Base-by-base conservation (phyloP, 2,113 vertebrate species). In the Phoxinus phoxinus region DNA sequence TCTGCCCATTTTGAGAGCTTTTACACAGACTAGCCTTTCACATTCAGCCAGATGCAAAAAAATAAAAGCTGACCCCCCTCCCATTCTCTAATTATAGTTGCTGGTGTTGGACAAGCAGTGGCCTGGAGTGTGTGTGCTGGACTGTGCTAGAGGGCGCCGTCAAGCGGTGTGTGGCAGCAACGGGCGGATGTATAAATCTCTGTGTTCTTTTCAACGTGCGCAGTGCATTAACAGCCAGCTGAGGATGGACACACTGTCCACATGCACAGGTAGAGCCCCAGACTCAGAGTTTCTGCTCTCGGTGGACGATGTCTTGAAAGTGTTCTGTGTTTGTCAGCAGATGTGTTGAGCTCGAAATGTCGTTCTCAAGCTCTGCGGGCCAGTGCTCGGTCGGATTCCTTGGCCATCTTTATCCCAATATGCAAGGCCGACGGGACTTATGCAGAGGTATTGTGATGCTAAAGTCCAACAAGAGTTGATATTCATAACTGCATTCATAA, bases 201-300 rank as follows among this genome's bases (percentile, higher is more conserved):
- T 87, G 30, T 94, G 93, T 1, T 61, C 91, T 58, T 94, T 94
- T 85, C 93, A 92, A 86, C 89, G 91, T 35, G 93, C 93, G 0
- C 91, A 89, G 56, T 94, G 93, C 86, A 83, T 90, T 46, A 92
- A 94, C 85, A 87, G 89, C 0, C 90, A 90, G 67, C 91, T 94
- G 0, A 88, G 88, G 7, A 84, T 32, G 0, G 84, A 81, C 10
- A 88, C 91, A 0, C 84, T 21, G 0, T 46, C 86, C 2, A 91
- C 89, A 83, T 94, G 94, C 56, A 76, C 89, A 83, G 93, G 92
- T 88, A 71, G 23, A 61, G 46, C 41, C 9, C 41, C 41, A 41
- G 35, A 37, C 6, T 37, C 41, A 41, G 37, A 41, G 41, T 41
- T 41, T 10, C n/a, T 46, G 72, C 12, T 48, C 23, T 67, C 65